Base-by-base conservation (phyloP, 1,140 invertebrate genomes). In the Trachymyrmex septentrionalis region DNA sequence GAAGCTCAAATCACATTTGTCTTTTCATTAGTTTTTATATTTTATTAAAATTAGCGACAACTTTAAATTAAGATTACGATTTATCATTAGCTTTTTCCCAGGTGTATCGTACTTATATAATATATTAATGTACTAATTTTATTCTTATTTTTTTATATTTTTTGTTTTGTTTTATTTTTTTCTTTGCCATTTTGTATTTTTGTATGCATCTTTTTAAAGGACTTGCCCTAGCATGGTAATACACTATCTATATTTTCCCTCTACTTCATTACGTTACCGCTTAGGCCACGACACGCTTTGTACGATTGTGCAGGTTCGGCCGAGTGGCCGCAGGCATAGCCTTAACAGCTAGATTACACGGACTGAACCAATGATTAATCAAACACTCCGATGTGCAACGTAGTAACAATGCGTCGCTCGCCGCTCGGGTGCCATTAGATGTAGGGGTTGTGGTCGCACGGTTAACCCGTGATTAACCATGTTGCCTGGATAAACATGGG, bases 351-450 rank as follows among this genome's bases (percentile, higher is more conserved):
- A 86, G 87, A 92, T 92, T 92, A 92, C 86, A 87, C 53, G 61
- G 75, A 76, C 87, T 86, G 88, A 93, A 78, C 92, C 91, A 90
- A 92, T 92, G 92, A 93, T 93, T 92, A 92, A 93, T 93, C 91
- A 92, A 93, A 92, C 86, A 91, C 89, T 86, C 87, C 81, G 86
- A 86, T 76, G 88, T 91, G 90, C 81, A 77, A 77, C 87, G 90
- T 86, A 88, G 87, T 87, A 92, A 91, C 91, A 92, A 92, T 90
- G 92, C 90, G 91, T 86, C 82, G 88, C 85, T 90, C 69, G 87
- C 81, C 86, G 88, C 86, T 76, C 89, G 86, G 89, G 85, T 90
- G 89, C 86, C 87, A 92, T 92, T 90, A 92, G 90, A 92, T 78
- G 61, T 88, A 91, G 84, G 67, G 87, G 75, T 88, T 92, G 89